Base-by-base conservation (phyloP, 2,113 vertebrate species). In the Strigops habroptila region DNA sequence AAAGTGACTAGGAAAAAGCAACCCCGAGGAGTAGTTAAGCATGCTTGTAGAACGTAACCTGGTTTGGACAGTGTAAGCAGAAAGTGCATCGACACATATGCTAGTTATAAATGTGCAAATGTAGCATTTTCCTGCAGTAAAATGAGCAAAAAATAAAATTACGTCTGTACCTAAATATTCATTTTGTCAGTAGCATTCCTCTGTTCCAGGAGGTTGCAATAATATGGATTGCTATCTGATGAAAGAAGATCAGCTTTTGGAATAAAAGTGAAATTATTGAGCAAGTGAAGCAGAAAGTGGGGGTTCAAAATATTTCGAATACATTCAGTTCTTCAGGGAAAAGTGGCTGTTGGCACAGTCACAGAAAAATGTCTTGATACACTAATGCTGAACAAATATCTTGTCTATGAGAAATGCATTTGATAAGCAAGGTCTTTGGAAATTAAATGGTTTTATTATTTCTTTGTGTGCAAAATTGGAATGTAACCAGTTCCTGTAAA, bases 191-290 rank as follows among this genome's bases (percentile, higher is more conserved):
- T 95, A 93, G 64, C 59, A 71, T 86, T 93, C 82, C 90, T 93
- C 69, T 87, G 64, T 88, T 95, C 88, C 83, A 60, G 44, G 93
- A 91, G 87, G 82, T 49, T 96, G 82, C 91, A 91, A 85, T 94
- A 95, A 88, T 88, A 86, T 53, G 94, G 79, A 95, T 96, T 93
- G 90, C 89, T 93, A 86, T 97, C 94, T 93, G 82, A 95, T 91
- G 89, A 97, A 96, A 97, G 79, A 70, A 77, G 93, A 95, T 97
- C 97, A 96, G 55, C 76, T 95, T 96, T 98, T 97, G 97, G 94
- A 97, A 96, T 82, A 92, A 95, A 96, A 82, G 41, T 94, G 91
- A 97, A 97, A 96, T 97, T 96, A 96, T 97, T 97, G 96, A 97
- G 94, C 95, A 97, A 98, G 91, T 90, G 77, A 97, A 96, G 97